These are phyloP conservation scores for Willisornis vidua DNA, from an alignment of 2,113 vertebrate genomes.

Conservation along the genomic window DNA sequence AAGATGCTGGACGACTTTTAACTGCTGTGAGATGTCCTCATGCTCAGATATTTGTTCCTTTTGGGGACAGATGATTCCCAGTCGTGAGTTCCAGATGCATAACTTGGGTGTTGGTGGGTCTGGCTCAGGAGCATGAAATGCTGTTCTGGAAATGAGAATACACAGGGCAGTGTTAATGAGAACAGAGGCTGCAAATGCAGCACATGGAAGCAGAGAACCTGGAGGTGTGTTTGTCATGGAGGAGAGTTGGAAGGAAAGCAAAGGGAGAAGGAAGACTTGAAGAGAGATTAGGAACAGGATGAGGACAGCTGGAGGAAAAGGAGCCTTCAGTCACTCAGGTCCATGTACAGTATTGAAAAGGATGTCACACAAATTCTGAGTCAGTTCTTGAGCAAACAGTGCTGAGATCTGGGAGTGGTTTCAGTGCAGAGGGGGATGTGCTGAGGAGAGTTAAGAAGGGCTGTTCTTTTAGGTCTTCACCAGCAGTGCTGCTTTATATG, in stretches of 20 bases:
- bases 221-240: neutral
- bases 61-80: neutral
- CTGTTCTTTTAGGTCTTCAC: neutral
- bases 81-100: neutral
- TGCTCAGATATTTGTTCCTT: neutral
- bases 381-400: neutral
- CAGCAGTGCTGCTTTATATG: neutral
- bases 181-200: neutral
- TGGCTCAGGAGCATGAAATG: neutral
- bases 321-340: neutral
- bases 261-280: neutral
- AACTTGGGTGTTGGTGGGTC: neutral
- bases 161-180: rapidly evolving
- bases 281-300: neutral
- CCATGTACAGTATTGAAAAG: neutral
- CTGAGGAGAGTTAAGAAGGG: neutral
- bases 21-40: neutral
- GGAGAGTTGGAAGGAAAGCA: neutral
- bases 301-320: neutral
- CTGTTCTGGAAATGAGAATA: neutral
- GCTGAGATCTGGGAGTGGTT: neutral
- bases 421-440: neutral
- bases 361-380: neutral
- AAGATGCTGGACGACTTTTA: neutral
- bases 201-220: neutral